Base-by-base conservation (phyloP, 2,888 invertebrate genomes). In the Trileptium ribeirensis region DNA sequence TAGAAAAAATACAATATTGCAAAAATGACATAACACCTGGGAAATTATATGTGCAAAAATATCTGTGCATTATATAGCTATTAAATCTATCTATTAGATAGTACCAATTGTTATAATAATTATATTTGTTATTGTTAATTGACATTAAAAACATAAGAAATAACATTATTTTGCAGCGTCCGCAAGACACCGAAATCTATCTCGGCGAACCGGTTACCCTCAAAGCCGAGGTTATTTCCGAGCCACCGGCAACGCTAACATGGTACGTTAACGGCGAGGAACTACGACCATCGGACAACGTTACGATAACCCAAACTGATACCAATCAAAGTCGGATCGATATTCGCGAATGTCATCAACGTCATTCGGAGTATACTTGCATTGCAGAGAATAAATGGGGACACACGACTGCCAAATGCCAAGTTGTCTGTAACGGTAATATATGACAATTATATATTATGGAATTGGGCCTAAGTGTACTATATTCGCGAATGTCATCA, bases 261-360 rank as follows among this genome's bases (percentile, higher is more conserved):
- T 89, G 89, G 89, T 89, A 86, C 84, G 87, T 87, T 83, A 87
- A 89, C 84, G 88, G 87, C 24, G 85, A 85, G 39, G 87, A 87
- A 40, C 86, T 89, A 40, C 82, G 86, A 70, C 86, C 87, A 67
- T 87, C 86, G 67, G 82, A 85, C 1, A 88, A 88, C 83, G 88
- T 89, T 84, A 86, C 88, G 83, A 87, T 81, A 31, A 31, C 15
- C 15, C 24, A 15, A 8, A 75, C 77, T 38, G 77, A 2, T 19
- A 36, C 33, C 34, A 75, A 75, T 38, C 2, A 38, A 38, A 75
- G 33, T 37, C 15, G 77, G 37, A 29, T 75, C 3, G 39, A 37
- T 15, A 39, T 75, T 38, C 29, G 38, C 3, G 39, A 75, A 34
- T 24, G 24, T n/a, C 39, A 39, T 29, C 39, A 33, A n/a, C 36